Percentiles rank a stretch among this genome's conserved stretches.
Conservation (phyloP, 2,888 invertebrate genomes). For the Tipula confusa region DNA sequence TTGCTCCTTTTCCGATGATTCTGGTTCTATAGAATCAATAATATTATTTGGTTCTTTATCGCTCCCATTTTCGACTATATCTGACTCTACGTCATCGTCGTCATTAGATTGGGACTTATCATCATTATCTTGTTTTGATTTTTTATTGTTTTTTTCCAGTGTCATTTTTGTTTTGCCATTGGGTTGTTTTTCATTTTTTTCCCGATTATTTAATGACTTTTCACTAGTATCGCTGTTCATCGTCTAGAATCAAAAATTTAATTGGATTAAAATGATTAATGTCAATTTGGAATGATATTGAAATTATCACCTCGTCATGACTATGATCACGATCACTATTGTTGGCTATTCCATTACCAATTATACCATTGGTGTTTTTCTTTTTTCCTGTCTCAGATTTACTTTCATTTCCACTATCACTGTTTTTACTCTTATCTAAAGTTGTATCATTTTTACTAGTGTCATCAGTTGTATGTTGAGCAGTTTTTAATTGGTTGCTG, state of each 20-base stretch:
- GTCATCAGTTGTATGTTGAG: background rate
- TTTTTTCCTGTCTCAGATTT: background rate
- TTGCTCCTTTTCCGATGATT: background rate
- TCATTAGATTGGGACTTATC: background rate
- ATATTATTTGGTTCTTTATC: background rate
- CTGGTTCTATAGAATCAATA: background rate
- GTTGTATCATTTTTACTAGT: background rate
- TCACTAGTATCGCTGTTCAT: background rate
- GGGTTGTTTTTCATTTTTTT: background rate
- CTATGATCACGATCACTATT: background rate
- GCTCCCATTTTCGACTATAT: background rate
- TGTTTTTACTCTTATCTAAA: background rate
- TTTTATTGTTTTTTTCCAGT: background rate
- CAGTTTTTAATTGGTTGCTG: background rate
- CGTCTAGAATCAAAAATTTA: conserved; percentile 27
- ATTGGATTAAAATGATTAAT: conserved; percentile 1
- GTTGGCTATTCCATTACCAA: background rate
- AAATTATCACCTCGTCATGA: conserved; percentile 3
- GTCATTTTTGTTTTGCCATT: background rate
- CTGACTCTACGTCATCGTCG: background rate
- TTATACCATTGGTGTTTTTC: background rate
- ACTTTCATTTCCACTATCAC: background rate
- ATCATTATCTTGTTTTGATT: background rate
- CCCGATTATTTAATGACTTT: background rate
- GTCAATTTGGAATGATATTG: background rate